phyloP scores from a whole-genome alignment of 2,113 vertebrate genomes.

The Chlamydotis undulata region DNA sequence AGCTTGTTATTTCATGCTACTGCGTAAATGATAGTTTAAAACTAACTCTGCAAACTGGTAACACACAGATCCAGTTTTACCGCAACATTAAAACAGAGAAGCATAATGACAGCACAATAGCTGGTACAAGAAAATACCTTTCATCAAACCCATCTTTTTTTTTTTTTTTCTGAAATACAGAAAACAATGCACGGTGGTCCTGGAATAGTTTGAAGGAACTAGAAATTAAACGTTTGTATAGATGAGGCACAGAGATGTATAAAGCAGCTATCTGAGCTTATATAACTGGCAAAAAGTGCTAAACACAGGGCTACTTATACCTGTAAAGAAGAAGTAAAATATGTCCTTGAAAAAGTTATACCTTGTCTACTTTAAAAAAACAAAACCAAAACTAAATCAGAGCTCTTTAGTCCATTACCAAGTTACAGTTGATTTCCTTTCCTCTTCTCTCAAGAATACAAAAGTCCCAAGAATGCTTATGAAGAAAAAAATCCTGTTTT shows the following conservation, averaged over 20 bases:
- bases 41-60: not conserved
- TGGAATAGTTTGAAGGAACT: not conserved
- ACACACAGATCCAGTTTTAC: not conserved
- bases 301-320: not conserved
- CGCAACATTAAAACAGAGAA: not conserved
- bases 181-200: not conserved
- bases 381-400: not conserved
- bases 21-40: not conserved
- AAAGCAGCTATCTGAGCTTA: not conserved
- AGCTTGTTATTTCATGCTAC: not conserved
- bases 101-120: not conserved
- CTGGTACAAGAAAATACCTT: not conserved
- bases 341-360: not conserved
- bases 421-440: not conserved
- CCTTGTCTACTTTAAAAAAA: not conserved
- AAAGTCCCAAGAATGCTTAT: not conserved
- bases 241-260: not conserved
- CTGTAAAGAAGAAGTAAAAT: not conserved
- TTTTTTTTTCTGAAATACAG: not conserved
- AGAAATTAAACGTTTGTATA: not conserved
- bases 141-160: not conserved
- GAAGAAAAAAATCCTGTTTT: not conserved
- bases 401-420: not conserved
- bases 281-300: not conserved
- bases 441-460: not conserved